Evolutionary conservation across 2,113 vertebrate species (phyloP), one percentile per base, ranked within the genome.

Genomic region (Burhinus bistriatus): DNA sequence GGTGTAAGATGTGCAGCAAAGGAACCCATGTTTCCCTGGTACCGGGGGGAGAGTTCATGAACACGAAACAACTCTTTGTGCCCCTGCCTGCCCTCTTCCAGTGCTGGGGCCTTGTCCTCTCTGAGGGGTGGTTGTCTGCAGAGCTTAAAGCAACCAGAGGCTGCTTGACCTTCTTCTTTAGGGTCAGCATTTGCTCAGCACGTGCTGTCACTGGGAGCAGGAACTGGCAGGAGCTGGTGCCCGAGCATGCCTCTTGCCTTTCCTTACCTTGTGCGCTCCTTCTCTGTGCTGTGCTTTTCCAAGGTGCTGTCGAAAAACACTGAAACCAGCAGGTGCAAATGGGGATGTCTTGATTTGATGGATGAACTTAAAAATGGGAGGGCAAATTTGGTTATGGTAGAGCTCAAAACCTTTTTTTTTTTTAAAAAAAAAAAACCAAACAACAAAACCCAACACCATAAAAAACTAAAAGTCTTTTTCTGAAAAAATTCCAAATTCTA

Each of bases 181-280:
- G 58, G 23, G 64, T 68, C 16, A 19, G 30, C 1, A 1, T 59
- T 77, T 82, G 62, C 69, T 64, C 32, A 64, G 66, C 19, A 10
- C 0, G 0, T 0, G 4, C 26, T 81, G 19, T 51, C 0, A 9
- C 11, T 40, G 34, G 62, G 36, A 72, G 23, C 20, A 69, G 38
- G 49, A 64, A 27, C 51, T 59, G 47, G 7, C 23, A 22, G 62
- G 49, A 51, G 49, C 61, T 75, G 66, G 14, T 1, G 2, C 36
- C 44, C 0, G 2, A 30, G 36, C 0, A 0, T 42, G 42, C 11
- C 49, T 9, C 29, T 76, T 4, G 0, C n/a, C 30, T 52, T 47
- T 29, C 49, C 11, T n/a, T 11, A 15, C 34, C 25, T 52, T 0
- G 1, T 17, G 8, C 1, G 3, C 25, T 34, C n/a, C 3, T 8